Evolutionary conservation across 1,140 invertebrate genomes (phyloP).

Genomic region (Formica selysi): DNA sequence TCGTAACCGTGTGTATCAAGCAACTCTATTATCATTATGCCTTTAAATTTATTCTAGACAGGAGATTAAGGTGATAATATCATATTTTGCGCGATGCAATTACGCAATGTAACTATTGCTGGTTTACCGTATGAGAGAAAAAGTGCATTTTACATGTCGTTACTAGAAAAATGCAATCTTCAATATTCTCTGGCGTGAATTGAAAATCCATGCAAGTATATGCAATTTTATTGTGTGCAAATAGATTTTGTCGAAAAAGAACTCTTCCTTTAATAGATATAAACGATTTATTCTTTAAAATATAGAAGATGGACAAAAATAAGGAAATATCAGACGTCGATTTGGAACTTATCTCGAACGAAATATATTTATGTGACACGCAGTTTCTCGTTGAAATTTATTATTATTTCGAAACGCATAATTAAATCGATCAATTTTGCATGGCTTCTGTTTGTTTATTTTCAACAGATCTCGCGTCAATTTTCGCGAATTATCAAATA

Average conservation of each 20-base stretch:
- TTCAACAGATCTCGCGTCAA: not conserved
- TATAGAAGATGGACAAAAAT: not conserved
- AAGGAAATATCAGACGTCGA: not conserved
- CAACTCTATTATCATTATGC: constrained; percentile 2
- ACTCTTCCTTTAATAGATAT: not conserved
- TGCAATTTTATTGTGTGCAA: not conserved
- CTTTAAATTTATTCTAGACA: constrained; percentile 14
- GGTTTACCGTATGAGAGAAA: not conserved
- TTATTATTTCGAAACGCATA: not conserved
- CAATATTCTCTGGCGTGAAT: not conserved
- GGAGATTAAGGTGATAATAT: not conserved
- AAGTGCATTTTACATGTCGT: constrained; percentile 1
- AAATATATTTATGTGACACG: not conserved
- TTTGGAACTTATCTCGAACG: not conserved
- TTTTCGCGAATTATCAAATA: not conserved
- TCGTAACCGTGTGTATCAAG: not conserved
- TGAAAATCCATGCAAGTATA: not conserved
- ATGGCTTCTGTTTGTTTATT: not conserved
- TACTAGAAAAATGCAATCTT: not conserved
- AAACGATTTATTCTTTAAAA: not conserved
- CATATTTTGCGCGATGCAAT: not conserved
- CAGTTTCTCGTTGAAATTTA: not conserved
- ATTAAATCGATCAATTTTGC: not conserved
- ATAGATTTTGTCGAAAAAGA: not conserved
- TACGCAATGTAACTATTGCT: not conserved